These are phyloP conservation scores for Amblyjoppa proteus DNA, from an alignment of 2,888 invertebrate genomes.

Conservation along the genomic window DNA sequence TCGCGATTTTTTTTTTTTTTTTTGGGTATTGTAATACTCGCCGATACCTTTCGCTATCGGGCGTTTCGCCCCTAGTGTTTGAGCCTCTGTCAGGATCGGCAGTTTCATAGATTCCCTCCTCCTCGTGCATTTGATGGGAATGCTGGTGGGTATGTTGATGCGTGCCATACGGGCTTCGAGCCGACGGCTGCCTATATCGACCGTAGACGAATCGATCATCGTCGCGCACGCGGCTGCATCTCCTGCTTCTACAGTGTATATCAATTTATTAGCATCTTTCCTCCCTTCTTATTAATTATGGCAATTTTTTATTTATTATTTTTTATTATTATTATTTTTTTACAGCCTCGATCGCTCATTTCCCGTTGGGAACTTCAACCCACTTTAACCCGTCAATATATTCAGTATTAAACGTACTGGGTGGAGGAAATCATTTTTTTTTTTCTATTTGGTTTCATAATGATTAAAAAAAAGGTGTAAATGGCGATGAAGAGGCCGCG, in stretches of 20 bases:
- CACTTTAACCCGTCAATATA: constrained; percentile 14
- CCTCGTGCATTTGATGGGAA: constrained; percentile 88
- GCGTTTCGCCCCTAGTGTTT: constrained; percentile 92
- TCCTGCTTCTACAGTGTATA: constrained; percentile 86
- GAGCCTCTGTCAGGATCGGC: constrained; percentile 90
- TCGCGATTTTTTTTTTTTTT: constrained; percentile 56
- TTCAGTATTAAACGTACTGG: neutral
- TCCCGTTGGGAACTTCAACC: neutral
- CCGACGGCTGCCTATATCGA: constrained; percentile 88
- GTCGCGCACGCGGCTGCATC: constrained; percentile 87
- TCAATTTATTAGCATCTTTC: constrained; percentile 57
- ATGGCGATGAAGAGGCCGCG: constrained; percentile 24
- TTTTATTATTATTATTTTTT: neutral
- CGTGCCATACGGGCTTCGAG: constrained; percentile 85
- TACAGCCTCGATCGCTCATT: constrained; percentile 2
- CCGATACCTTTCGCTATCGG: constrained; percentile 94
- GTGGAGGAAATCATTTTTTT: neutral
- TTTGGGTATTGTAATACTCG: constrained; percentile 76
- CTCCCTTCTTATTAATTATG: constrained; percentile 5
- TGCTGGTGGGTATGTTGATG: constrained; percentile 87
- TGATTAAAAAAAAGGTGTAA: constrained; percentile 22
- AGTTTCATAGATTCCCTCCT: constrained; percentile 95
- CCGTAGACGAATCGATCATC: constrained; percentile 91
- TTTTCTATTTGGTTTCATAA: neutral
- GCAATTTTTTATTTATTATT: constrained; percentile 2